phyloP scores from a whole-genome alignment of 2,888 invertebrate genomes.

The Campoplex nolae region DNA sequence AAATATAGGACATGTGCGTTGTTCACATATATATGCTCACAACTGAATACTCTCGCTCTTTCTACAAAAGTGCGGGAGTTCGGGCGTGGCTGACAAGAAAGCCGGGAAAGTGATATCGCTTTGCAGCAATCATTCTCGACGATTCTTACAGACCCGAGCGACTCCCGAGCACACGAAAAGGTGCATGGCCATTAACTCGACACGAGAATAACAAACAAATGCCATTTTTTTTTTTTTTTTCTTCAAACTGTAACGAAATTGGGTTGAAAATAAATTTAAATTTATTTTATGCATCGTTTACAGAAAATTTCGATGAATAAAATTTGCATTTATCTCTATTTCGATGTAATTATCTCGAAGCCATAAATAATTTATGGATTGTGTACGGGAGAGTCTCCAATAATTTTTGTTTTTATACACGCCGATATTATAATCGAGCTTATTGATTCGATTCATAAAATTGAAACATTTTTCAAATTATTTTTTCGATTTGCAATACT shows the following conservation, averaged over 20 bases:
- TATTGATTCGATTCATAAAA: not conserved
- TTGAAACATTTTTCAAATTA: not conserved
- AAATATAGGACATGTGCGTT: not conserved
- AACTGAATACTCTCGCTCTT: conserved; percentile 30
- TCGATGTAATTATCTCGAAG: not conserved
- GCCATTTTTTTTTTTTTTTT: not conserved
- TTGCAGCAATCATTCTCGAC: conserved; percentile 43
- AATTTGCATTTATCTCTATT: not conserved
- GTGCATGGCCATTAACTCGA: conserved; percentile 33
- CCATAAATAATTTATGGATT: not conserved
- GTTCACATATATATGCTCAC: conserved; percentile 14
- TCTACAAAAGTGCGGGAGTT: conserved; percentile 64
- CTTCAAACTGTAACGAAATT: not conserved
- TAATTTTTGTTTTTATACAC: not conserved
- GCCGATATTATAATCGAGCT: not conserved
- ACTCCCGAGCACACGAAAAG: not conserved
- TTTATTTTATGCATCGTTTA: not conserved
- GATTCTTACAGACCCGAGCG: conserved; percentile 13
- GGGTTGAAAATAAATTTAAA: not conserved
- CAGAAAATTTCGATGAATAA: not conserved
- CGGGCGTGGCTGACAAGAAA: conserved; percentile 76
- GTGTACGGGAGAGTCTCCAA: not conserved
- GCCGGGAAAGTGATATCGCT: conserved; percentile 76
- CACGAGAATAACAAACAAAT: not conserved
- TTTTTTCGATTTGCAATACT: not conserved